A percentile compares a stretch with the other conserved stretches of the same genome.
Evolutionary conservation across 2,888 invertebrate species (phyloP).

Genomic region (Maniola hyperantus): DNA sequence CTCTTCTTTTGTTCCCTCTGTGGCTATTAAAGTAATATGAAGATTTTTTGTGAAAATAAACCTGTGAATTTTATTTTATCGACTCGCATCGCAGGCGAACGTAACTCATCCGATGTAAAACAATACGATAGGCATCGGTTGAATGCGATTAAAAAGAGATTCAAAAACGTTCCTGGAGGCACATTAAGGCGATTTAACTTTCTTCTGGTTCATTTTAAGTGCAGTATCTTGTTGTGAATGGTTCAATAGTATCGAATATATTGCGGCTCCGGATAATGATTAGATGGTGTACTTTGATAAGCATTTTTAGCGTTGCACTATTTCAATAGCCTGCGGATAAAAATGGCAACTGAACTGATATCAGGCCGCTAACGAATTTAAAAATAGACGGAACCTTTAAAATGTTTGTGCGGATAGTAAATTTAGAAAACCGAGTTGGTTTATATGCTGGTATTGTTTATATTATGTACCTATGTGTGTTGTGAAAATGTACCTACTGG

Average conservation of each 20-base stretch:
- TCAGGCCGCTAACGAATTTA: constrained; percentile 13
- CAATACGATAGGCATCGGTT: constrained; percentile 73
- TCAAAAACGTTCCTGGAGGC: constrained; percentile 59
- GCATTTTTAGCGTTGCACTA: constrained; percentile 35
- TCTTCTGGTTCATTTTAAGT: constrained; percentile 67
- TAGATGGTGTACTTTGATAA: constrained; percentile 33
- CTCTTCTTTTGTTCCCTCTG: constrained; percentile 61
- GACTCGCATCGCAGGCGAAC: constrained; percentile 60
- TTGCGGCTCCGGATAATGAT: constrained; percentile 36
- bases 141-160: constrained; percentile 67
- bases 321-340: constrained; percentile 24
- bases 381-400: constrained; percentile 7
- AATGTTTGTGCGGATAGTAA: constrained; percentile 4
- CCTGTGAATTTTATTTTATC: constrained; percentile 70
- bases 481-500: background rate
- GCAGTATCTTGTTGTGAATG: constrained; percentile 68
- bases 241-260: constrained; percentile 48
- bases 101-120: constrained; percentile 72
- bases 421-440: constrained; percentile 1
- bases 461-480: background rate
- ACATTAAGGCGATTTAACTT: constrained; percentile 60
- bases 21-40: constrained; percentile 74
- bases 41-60: constrained; percentile 61
- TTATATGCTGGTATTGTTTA: constrained; percentile 10
- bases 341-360: constrained; percentile 15